These are phyloP conservation scores for Daphoenositta chrysoptera DNA, from an alignment of 2,113 vertebrate species.

Conservation along the genomic window DNA sequence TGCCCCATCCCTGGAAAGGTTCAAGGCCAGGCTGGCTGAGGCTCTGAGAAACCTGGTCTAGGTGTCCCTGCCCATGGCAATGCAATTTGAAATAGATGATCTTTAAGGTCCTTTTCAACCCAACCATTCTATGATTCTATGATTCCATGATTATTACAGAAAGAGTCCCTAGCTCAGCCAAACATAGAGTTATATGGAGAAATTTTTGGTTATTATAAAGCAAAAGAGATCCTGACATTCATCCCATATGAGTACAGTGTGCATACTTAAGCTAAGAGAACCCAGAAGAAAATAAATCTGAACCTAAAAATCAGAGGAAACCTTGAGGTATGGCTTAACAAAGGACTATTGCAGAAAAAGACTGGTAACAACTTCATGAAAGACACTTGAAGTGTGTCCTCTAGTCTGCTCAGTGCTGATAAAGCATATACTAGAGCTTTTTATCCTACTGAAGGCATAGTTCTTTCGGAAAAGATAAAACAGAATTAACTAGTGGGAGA, in stretches of 20 bases:
- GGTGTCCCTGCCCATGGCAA: too few species aligned
- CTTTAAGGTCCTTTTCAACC: neutral
- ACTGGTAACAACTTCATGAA: neutral
- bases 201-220: neutral
- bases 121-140: neutral
- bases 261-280: neutral
- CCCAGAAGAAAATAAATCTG: neutral
- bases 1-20: too few species aligned
- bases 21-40: neutral
- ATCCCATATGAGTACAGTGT: neutral
- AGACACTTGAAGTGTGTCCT: neutral
- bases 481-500: neutral
- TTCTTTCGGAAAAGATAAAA: conserved; percentile 11
- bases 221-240: neutral
- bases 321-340: rapidly evolving
- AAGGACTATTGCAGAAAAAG: neutral
- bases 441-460: neutral
- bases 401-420: neutral
- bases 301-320: neutral
- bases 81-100: neutral
- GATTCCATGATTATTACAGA: neutral
- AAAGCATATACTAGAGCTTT: neutral
- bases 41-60: neutral
- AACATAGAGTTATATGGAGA: neutral
- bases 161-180: neutral